Conservation (phyloP, 2,113 vertebrate genomes). For the Smithornis capensis region DNA sequence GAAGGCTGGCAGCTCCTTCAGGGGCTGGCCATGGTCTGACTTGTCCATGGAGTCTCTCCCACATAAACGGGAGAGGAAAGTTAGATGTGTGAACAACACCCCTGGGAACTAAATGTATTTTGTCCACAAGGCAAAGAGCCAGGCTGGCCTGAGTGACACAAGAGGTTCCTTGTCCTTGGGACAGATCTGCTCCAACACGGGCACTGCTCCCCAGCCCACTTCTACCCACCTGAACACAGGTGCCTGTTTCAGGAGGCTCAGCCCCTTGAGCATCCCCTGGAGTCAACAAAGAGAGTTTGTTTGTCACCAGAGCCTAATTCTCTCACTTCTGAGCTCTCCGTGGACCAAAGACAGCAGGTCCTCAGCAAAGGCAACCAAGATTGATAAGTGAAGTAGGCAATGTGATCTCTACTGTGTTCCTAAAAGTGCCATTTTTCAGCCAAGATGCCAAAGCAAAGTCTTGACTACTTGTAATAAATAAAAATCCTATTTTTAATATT, state of each 20-base stretch:
- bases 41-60: not conserved
- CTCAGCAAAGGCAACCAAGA: not conserved
- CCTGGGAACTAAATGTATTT: rapidly evolving
- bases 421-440: conserved; percentile 24
- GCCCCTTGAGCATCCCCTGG: not conserved
- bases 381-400: not conserved
- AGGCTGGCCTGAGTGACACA: not conserved
- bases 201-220: not conserved
- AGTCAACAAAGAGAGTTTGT: rapidly evolving
- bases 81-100: not conserved
- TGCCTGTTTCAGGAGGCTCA: not conserved
- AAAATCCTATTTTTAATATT: conserved; percentile 23
- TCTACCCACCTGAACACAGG: not conserved
- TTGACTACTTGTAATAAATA: conserved; percentile 33
- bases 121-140: not conserved
- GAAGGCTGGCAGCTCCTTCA: not conserved
- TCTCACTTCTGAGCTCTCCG: not conserved
- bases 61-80: not conserved
- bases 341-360: not conserved
- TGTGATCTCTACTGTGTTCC: not conserved
- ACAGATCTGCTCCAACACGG: rapidly evolving
- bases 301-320: not conserved
- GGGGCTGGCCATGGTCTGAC: not conserved
- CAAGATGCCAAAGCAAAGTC: conserved; percentile 10
- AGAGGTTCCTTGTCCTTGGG: not conserved